phyloP scores from a whole-genome alignment of 2,888 invertebrate species.

The Folsomia candida region DNA sequence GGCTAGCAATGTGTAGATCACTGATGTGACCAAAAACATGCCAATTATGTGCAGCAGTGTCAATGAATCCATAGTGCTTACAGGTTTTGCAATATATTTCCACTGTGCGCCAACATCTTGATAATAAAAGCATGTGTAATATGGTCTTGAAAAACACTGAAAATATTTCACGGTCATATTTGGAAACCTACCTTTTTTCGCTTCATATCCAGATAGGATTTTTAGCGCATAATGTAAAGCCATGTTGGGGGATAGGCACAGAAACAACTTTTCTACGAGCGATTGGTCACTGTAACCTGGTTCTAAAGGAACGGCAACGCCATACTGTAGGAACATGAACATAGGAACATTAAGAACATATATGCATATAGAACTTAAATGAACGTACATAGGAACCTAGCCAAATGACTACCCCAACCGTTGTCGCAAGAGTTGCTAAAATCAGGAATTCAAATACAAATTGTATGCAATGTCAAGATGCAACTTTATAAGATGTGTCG shows the following conservation, averaged over 20 bases:
- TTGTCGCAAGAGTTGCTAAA: slow-evolving; percentile 52
- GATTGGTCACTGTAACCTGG: slow-evolving; percentile 28
- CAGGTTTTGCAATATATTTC: slow-evolving; percentile 52
- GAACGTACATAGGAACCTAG: slow-evolving; percentile 46
- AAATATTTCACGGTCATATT: background rate
- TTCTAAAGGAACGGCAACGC: slow-evolving; percentile 37
- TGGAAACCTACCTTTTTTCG: slow-evolving; percentile 40
- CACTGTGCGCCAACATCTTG: slow-evolving; percentile 54
- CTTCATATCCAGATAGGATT: slow-evolving; percentile 50
- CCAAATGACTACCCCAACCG: slow-evolving; percentile 52
- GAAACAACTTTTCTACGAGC: slow-evolving; percentile 42
- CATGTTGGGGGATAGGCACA: slow-evolving; percentile 51
- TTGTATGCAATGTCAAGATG: background rate
- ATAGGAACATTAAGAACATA: too few species aligned
- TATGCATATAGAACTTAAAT: too few species aligned
- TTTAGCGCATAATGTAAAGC: slow-evolving; percentile 49
- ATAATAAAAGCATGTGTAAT: too few species aligned
- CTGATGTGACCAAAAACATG: slow-evolving; percentile 51
- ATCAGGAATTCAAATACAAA: background rate
- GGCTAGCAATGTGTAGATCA: slow-evolving; percentile 60
- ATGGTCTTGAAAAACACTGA: too few species aligned
- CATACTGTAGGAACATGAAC: too few species aligned
- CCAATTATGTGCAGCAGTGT: slow-evolving; percentile 54
- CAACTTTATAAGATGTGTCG: background rate
- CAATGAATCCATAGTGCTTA: slow-evolving; percentile 52